These are phyloP conservation scores for Bombylius discolor DNA, from an alignment of 2,888 invertebrate species.

Conservation along the genomic window DNA sequence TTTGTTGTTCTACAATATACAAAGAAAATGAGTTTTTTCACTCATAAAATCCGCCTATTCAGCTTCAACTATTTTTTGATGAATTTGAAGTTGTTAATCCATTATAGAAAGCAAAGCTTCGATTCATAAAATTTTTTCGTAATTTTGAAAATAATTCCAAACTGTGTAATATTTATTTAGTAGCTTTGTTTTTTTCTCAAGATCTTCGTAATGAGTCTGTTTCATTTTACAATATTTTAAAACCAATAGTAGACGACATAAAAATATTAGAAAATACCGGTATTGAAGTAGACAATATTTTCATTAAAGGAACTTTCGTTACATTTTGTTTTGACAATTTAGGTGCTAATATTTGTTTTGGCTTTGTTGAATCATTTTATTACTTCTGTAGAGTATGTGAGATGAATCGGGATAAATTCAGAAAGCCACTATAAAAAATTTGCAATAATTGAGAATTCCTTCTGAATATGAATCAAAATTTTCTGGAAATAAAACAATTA, in stretches of 20 bases:
- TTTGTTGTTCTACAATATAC: no score
- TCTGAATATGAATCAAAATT: no score
- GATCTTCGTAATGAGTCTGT: background rate
- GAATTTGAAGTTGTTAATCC: constrained; percentile 1
- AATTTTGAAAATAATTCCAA: constrained; percentile 3
- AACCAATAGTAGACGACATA: background rate
- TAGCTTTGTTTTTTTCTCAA: constrained; percentile 1
- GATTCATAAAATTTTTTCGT: background rate
- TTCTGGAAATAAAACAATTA: no score
- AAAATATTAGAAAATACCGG: background rate
- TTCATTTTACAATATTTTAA: constrained; percentile 1
- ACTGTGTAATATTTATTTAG: constrained; percentile 1
- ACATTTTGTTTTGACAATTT: constrained; percentile 2
- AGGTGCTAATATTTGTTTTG: constrained; percentile 2
- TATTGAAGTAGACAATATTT: background rate
- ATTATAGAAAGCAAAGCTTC: constrained; percentile 1
- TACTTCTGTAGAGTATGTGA: constrained; percentile 3
- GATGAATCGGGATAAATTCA: background rate
- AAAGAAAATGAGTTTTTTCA: no score
- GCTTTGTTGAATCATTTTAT: constrained; percentile 2
- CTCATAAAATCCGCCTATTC: no score
- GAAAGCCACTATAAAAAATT: no score
- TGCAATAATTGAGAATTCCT: no score
- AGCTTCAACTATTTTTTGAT: background rate
- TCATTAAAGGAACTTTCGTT: background rate